phyloP scores from a whole-genome alignment of 2,113 vertebrate genomes.

The Hydrolagus affinis region DNA sequence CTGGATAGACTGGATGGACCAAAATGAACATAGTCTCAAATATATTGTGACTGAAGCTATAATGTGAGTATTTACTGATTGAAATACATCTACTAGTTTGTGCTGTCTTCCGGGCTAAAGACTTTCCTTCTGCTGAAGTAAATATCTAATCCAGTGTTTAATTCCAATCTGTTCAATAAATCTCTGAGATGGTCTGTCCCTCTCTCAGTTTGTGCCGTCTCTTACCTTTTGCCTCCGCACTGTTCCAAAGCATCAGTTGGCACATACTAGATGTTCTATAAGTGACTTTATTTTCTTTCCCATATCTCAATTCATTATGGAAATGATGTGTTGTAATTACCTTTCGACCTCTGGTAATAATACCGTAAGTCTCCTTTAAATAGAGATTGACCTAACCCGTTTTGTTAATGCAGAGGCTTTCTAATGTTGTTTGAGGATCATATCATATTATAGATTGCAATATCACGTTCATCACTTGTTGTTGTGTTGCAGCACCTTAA shows the following conservation, averaged over 20 bases:
- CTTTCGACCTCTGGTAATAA: no score
- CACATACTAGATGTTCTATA: background rate
- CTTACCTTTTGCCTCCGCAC: background rate
- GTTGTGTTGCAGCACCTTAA: no score
- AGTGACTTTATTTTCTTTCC: background rate
- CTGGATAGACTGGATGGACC: background rate
- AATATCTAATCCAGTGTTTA: background rate
- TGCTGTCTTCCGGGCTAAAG: background rate
- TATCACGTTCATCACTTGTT: no score
- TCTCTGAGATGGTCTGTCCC: background rate
- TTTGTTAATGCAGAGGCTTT: no score
- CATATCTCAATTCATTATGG: no score
- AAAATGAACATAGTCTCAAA: background rate
- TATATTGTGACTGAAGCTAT: background rate
- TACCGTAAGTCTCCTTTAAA: no score
- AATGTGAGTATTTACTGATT: background rate
- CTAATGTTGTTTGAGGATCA: no score
- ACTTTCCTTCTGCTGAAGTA: background rate
- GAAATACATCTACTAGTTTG: background rate
- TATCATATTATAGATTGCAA: no score
- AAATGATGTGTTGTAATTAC: no score
- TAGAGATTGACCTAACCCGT: no score
- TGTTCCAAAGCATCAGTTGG: background rate
- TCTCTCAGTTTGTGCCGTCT: background rate
- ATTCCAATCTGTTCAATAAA: background rate